Base-by-base conservation (phyloP, 2,113 vertebrate species). In the Paedocypris sp. region DNA sequence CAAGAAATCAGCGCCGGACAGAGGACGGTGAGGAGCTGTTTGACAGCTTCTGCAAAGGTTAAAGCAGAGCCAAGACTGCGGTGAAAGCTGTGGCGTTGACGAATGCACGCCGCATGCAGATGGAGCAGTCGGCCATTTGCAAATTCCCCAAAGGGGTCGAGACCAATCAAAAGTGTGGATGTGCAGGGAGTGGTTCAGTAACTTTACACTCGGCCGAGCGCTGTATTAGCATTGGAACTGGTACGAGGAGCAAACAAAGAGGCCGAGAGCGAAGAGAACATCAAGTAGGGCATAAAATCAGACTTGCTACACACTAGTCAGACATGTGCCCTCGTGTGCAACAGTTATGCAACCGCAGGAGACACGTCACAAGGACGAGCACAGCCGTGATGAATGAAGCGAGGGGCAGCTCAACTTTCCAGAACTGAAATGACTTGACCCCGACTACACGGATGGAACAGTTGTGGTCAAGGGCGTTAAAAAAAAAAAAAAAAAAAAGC, bases 331-430 rank as follows among this genome's bases (percentile, higher is more conserved):
- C 64, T 45, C 67, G 64, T 60, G 76, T 80, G 77, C 79, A 73
- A 75, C 51, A 71, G 76, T 82, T 81, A 77, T 20, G 66, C 72
- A 82, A 81, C 42, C 60, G 60, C 18, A 3, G 19, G 25, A 29
- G 32, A 54, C 29, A 11, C 11, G 20, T 38, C 2, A 29, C 13
- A 22, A 13, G 29, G n/a, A 38, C 8, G 33, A 25, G 13, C 1
- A 1, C 1, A 15, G 31, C 3, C 1, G 18, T 10, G 52, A 64
- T 32, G 46, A 64, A 33, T 1, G 32, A 15, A 16, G 4, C 7
- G 10, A 26, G 46, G 50, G 43, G 59, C 62, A 73, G 68, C 67
- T 43, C 62, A 47, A 33, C 4, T 53, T 18, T 11, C 29, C 18
- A 29, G 26, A 1, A 38, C 59, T 12, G 12, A 26, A 48, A 64